Base-by-base conservation (phyloP, 2,888 invertebrate genomes). In the Amphipoea lucens region DNA sequence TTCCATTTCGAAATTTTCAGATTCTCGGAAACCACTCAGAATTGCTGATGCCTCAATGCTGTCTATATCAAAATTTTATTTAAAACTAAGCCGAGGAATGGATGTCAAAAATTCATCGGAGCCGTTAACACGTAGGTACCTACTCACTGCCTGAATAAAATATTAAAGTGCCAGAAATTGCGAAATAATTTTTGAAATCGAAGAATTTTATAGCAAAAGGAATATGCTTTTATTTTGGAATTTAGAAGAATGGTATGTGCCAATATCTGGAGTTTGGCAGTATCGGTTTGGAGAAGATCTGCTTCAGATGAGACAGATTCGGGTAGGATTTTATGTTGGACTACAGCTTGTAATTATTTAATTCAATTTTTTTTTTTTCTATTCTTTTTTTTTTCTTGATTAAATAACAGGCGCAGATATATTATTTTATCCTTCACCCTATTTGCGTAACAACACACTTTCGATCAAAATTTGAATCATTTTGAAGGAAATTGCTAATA, bases 91-190 rank as follows among this genome's bases (percentile, higher is more conserved):
- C 70, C 70, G 70, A 81, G 83, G 71, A 86, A 82, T 82, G 80
- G 83, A 67, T 83, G 82, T 86, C 86, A 86, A 89, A 92, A 90
- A 91, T 92, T 92, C 91, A 91, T 90, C 84, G 89, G 76, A 77
- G 84, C 89, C 90, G 92, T 92, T 93, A 92, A 90, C 92, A 92
- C 90, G 91, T 90, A 42, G 23, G 17, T 51, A 51, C 36, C 63
- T 9, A 88, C 83, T 83, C 69, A 84, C 83, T 72, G 81, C 82
- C 86, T 92, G 93, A 93, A 93, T 93, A 91, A 93, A 91, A 92
- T 88, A 93, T 93, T 89, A 90, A 90, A 90, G 85, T 88, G 88
- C 88, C 89, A 89, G 90, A 92, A 91, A 92, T 92, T 89, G 88
- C 85, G 88, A 84, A 89, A 88, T 89, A 92, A 91, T 92, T 92